Percentiles rank a stretch among this genome's conserved stretches.
Evolutionary conservation across 2,113 vertebrate genomes (phyloP).

Genomic region (Hippocampus abdominalis): DNA sequence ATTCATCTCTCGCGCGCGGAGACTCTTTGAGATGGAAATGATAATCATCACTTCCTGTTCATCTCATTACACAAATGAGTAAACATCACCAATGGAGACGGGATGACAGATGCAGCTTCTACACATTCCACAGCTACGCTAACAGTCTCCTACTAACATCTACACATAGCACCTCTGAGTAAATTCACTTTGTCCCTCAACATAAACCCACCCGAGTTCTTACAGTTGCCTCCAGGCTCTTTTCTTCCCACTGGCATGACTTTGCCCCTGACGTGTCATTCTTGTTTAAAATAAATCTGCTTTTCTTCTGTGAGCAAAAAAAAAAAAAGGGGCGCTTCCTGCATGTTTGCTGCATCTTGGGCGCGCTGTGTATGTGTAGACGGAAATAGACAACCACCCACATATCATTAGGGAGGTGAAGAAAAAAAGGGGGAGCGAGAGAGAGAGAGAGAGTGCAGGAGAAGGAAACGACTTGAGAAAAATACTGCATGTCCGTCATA

Average conservation of each 20-base stretch:
- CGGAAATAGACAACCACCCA: conserved; percentile 77
- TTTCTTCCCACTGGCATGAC: conserved; percentile 49
- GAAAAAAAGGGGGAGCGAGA: conserved; percentile 54
- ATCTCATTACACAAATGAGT: conserved; percentile 9
- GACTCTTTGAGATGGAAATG: neutral
- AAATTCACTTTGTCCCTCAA: conserved; percentile 21
- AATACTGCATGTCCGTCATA: conserved; percentile 42
- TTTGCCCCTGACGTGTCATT: conserved; percentile 45
- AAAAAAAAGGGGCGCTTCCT: conserved; percentile 28
- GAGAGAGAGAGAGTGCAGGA: conserved; percentile 12
- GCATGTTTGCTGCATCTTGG: conserved; percentile 52
- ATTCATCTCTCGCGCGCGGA: neutral
- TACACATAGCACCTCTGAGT: conserved; percentile 22
- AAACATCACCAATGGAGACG: conserved; percentile 13
- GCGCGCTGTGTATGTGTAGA: conserved; percentile 55
- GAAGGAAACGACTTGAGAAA: conserved; percentile 37
- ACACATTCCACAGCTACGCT: conserved; percentile 10
- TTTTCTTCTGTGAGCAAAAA: conserved; percentile 53
- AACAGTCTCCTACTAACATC: conserved; percentile 29
- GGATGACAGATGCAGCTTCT: conserved; percentile 7
- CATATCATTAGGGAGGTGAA: conserved; percentile 72
- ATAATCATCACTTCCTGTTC: neutral
- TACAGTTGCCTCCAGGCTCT: conserved; percentile 34
- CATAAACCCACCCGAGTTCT: conserved; percentile 2
- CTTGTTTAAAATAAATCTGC: conserved; percentile 63